Conservation (phyloP, 2,888 invertebrate genomes). For the Phytoseiulus persimilis region DNA sequence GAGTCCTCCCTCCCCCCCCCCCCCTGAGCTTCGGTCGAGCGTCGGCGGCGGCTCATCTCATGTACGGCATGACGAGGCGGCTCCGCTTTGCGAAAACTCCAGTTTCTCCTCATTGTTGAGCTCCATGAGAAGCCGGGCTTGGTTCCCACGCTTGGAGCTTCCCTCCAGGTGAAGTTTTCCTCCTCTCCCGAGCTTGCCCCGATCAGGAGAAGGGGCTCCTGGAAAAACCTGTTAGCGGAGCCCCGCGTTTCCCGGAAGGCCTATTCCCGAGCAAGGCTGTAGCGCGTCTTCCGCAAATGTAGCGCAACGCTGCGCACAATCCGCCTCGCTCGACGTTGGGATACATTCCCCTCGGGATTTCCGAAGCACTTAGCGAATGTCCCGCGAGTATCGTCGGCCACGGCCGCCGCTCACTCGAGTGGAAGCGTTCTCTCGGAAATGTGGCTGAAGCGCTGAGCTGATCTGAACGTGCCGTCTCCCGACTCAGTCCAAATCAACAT, state of each 20-base stretch:
- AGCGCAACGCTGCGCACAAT: background rate
- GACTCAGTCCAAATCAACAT: no score
- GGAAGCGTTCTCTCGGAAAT: background rate
- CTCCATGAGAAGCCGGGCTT: background rate
- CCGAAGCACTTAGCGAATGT: no score
- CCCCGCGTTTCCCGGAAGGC: background rate
- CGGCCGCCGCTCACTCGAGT: background rate
- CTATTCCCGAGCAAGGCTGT: background rate
- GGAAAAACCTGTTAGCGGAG: background rate
- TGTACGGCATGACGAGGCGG: background rate
- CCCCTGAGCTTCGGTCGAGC: no score
- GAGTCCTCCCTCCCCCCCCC: background rate
- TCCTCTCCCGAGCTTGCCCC: background rate
- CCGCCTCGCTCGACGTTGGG: background rate
- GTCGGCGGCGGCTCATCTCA: background rate
- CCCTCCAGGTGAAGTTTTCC: background rate
- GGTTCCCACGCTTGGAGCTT: background rate
- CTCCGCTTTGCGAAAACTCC: background rate
- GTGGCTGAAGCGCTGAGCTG: background rate
- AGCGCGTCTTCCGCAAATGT: background rate
- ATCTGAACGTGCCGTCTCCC: no score
- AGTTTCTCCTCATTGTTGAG: background rate
- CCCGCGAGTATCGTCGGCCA: no score
- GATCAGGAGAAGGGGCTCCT: background rate
- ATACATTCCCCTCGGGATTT: no score